Conservation (phyloP, 2,113 vertebrate species). For the Corvus hawaiiensis region DNA sequence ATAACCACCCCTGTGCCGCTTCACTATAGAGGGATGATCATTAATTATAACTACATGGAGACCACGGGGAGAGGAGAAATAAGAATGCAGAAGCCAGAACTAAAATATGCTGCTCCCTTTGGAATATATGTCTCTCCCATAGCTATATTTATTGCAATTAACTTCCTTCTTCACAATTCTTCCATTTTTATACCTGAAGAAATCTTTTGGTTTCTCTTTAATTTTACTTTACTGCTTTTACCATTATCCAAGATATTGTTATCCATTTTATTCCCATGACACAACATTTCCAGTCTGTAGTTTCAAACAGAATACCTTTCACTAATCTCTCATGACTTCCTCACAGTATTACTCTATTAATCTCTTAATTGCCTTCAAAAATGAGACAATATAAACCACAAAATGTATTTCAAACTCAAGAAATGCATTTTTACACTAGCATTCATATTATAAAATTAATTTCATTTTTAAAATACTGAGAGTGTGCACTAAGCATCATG, state of each 20-base stretch:
- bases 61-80: slow-evolving; percentile 1
- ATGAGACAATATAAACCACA: slow-evolving; percentile 3
- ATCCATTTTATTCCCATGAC: neutral
- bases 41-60: slow-evolving; percentile 22
- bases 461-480: neutral
- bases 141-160: slow-evolving; percentile 62
- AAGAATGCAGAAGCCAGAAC: neutral
- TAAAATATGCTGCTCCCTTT: slow-evolving; percentile 6
- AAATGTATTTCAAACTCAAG: slow-evolving; percentile 15
- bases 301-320: neutral
- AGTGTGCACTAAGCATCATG: neutral
- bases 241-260: neutral
- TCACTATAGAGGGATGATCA: neutral
- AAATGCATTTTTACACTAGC: neutral
- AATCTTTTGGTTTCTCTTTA: slow-evolving; percentile 19
- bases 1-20: neutral
- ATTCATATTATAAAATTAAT: neutral
- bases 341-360: neutral
- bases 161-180: slow-evolving; percentile 34
- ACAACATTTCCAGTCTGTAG: neutral
- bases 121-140: slow-evolving; percentile 7
- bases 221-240: neutral
- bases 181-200: slow-evolving; percentile 34
- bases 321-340: neutral
- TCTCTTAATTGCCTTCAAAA: neutral